Conservation (phyloP, 2,888 invertebrate genomes). For the Hymenopus coronatus region DNA sequence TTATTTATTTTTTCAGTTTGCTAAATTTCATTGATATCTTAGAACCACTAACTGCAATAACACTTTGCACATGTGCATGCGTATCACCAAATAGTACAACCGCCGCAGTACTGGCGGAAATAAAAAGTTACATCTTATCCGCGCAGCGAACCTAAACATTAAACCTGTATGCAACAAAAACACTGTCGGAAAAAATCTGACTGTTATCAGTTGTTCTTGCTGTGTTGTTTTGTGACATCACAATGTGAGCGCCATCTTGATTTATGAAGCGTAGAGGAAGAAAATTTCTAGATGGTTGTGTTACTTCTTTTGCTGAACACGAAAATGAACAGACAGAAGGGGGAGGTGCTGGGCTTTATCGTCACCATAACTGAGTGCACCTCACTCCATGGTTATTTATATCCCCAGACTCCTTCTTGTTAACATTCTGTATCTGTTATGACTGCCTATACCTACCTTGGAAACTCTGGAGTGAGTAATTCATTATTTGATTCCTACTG, state of each 20-base stretch:
- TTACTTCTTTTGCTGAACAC: background rate
- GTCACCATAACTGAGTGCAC: background rate
- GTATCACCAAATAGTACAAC: too few relatives aligned
- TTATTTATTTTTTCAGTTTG: too few relatives aligned
- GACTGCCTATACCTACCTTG: background rate
- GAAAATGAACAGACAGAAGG: background rate
- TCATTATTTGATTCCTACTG: background rate
- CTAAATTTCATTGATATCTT: too few relatives aligned
- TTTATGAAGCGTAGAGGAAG: background rate
- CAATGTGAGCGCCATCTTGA: background rate
- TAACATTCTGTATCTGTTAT: background rate
- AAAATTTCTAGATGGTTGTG: background rate
- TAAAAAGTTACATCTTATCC: too few relatives aligned
- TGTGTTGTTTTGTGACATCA: background rate
- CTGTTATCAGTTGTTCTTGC: too few relatives aligned
- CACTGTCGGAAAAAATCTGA: too few relatives aligned
- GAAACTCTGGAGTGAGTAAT: background rate
- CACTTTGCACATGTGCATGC: too few relatives aligned
- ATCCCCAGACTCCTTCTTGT: background rate
- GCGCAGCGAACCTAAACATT: too few relatives aligned
- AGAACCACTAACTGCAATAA: too few relatives aligned
- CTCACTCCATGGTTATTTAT: background rate
- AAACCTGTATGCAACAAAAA: too few relatives aligned
- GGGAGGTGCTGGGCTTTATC: background rate
- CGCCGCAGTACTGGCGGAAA: too few relatives aligned